Conservation (phyloP, 2,113 vertebrate species). For the Phrynocephalus versicolor region DNA sequence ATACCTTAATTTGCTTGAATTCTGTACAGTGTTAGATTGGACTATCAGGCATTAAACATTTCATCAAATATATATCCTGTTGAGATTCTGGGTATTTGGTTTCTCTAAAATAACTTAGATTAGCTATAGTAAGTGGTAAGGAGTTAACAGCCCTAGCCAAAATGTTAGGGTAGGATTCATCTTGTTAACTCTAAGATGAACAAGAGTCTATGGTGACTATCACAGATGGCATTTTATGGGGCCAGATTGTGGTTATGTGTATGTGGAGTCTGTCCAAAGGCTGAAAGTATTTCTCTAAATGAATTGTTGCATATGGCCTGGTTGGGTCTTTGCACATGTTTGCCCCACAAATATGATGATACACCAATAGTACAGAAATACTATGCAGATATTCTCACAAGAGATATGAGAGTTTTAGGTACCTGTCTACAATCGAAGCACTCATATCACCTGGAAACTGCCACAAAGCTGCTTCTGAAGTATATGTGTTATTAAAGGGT, state of each 20-base stretch:
- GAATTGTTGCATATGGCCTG: background rate
- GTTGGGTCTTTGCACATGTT: background rate
- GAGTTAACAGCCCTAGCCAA: background rate
- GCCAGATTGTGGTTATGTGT: background rate
- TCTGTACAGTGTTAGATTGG: background rate
- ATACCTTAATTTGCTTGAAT: background rate
- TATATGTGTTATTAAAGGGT: background rate
- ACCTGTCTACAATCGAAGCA: background rate
- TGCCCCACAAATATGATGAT: background rate
- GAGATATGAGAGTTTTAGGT: background rate
- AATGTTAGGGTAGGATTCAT: background rate
- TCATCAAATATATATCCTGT: constrained; percentile 23
- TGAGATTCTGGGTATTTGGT: background rate
- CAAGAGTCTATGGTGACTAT: background rate
- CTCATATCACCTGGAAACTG: background rate
- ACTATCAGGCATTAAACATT: background rate
- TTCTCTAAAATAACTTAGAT: too few relatives aligned
- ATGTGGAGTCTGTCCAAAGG: background rate
- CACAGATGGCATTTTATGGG: background rate
- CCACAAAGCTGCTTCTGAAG: background rate
- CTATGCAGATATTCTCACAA: background rate
- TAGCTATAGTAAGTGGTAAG: background rate
- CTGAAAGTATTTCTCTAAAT: background rate
- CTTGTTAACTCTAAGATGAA: background rate
- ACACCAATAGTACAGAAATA: background rate